Evolutionary conservation across 2,113 vertebrate species (phyloP).

Genomic region (Tonatia bakeri): DNA sequence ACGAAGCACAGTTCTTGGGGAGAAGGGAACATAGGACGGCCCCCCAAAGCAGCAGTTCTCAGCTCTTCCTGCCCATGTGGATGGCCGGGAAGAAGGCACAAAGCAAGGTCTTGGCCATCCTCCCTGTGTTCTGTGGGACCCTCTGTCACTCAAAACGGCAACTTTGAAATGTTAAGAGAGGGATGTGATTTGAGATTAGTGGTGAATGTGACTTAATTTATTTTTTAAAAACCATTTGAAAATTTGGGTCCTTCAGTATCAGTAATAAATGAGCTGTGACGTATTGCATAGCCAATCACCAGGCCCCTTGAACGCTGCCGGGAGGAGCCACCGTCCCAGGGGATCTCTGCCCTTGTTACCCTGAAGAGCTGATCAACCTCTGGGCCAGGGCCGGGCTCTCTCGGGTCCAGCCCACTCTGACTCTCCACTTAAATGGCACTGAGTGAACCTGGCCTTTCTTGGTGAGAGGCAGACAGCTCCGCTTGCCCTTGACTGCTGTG

Average conservation of each 20-base stretch:
- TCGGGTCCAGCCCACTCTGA: not conserved
- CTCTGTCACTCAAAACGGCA: not conserved
- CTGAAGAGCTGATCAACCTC: too few relatives aligned
- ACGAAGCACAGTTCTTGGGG: not conserved
- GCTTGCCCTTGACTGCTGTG: not conserved
- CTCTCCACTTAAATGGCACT: not conserved
- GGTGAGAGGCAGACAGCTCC: not conserved
- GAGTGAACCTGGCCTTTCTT: not conserved
- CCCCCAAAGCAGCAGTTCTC: not conserved
- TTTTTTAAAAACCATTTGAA: not conserved
- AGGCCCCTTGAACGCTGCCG: accelerated
- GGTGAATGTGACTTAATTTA: not conserved
- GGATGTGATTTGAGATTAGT: not conserved
- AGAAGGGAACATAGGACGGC: not conserved
- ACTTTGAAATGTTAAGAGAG: not conserved
- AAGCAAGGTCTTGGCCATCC: not conserved
- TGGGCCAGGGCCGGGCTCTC: not conserved
- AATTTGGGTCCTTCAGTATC: not conserved
- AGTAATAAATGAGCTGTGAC: not conserved
- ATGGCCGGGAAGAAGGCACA: not conserved
- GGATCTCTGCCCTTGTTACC: not conserved
- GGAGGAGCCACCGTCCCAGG: not conserved
- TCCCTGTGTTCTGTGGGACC: not conserved
- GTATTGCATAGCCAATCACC: not conserved
- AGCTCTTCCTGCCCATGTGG: not conserved